These are phyloP conservation scores for Lordiphosa collinella DNA, from an alignment of 1,140 invertebrate genomes.

Conservation along the genomic window DNA sequence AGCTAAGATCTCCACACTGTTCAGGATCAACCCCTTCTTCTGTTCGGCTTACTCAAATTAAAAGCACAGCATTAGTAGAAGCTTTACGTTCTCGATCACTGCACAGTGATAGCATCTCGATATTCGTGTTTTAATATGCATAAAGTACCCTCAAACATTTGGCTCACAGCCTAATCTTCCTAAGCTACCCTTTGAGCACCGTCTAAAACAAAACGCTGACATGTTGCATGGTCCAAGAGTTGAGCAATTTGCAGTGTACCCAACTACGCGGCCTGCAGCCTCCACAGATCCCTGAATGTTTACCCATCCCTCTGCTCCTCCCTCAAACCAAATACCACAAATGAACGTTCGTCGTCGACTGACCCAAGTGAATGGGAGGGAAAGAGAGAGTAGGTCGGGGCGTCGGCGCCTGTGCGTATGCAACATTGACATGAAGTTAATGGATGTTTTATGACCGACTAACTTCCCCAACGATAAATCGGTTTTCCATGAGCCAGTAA, in stretches of 20 bases:
- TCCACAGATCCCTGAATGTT: conserved; percentile 20
- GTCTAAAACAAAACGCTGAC: conserved; percentile 59
- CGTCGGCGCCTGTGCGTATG: conserved; percentile 37
- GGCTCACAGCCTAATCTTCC: not conserved
- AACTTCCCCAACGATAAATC: conserved; percentile 75
- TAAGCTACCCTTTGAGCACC: not conserved
- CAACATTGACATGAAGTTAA: conserved; percentile 75
- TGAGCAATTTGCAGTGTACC: conserved; percentile 57
- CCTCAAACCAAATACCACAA: conserved; percentile 48
- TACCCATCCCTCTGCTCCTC: conserved; percentile 2
- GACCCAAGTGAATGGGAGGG: conserved; percentile 9
- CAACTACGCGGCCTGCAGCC: conserved; percentile 24
- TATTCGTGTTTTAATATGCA: too few species aligned
- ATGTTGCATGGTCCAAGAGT: conserved; percentile 57
- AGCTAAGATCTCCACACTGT: too few species aligned
- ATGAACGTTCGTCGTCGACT: conserved; percentile 62
- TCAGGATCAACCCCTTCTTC: too few species aligned
- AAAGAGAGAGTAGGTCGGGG: not conserved
- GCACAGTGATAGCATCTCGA: too few species aligned
- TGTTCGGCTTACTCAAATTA: too few species aligned
- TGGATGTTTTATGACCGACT: conserved; percentile 77
- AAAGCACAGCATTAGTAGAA: too few species aligned
- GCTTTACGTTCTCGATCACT: too few species aligned
- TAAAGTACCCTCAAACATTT: not conserved
- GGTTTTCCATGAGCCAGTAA: conserved; percentile 75